Evolutionary conservation across 2,113 vertebrate genomes (phyloP).

Genomic region (Neodon shergylaensis): DNA sequence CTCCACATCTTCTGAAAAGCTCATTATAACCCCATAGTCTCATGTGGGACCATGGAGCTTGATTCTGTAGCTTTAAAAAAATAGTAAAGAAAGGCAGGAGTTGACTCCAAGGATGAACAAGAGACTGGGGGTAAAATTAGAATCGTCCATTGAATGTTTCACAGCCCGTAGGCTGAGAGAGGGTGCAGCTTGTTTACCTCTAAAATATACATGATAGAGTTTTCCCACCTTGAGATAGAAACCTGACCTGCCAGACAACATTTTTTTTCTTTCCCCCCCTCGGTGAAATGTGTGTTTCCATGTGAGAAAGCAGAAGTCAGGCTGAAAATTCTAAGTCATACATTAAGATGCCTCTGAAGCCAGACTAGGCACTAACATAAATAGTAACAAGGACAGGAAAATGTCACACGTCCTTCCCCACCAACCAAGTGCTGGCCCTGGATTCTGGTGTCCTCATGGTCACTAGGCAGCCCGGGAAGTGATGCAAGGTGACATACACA

Average conservation of each 20-base stretch:
- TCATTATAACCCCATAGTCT: background rate
- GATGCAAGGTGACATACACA: conserved; percentile 31
- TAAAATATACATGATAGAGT: conserved; percentile 47
- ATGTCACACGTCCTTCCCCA: background rate
- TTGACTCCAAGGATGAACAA: conserved; percentile 31
- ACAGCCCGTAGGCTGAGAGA: background rate
- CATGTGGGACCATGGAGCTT: background rate
- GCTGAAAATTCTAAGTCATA: background rate
- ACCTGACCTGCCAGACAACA: conserved; percentile 60
- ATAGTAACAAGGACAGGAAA: conserved; percentile 57
- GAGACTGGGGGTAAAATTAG: conserved; percentile 60
- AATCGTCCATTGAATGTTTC: conserved; percentile 2
- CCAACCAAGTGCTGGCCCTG: conserved; percentile 18
- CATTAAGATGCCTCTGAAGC: conserved; percentile 10
- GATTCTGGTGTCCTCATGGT: background rate
- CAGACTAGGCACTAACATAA: conserved; percentile 15
- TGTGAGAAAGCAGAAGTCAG: conserved; percentile 56
- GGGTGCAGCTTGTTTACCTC: conserved; percentile 56
- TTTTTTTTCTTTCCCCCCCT: background rate
- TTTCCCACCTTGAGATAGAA: conserved; percentile 70
- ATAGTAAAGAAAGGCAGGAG: background rate
- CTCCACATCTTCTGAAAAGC: background rate
- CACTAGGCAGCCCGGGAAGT: background rate
- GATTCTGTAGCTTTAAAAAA: conserved; percentile 41
- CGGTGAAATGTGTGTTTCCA: conserved; percentile 55